These are phyloP conservation scores for Hirundo rustica DNA, from an alignment of 2,797 vertebrate genomes.

Conservation along the genomic window DNA sequence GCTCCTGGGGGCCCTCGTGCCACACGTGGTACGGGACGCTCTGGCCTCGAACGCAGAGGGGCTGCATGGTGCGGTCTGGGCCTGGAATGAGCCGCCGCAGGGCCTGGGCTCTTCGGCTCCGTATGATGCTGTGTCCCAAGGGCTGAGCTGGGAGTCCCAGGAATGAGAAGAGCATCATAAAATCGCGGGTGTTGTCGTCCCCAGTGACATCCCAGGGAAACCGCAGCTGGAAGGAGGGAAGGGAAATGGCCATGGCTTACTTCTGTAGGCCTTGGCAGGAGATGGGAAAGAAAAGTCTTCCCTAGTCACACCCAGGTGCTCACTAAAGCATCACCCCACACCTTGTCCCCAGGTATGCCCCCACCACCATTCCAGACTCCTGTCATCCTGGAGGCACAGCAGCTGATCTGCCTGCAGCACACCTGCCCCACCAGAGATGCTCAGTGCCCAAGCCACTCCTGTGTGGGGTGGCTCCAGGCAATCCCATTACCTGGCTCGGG, in stretches of 20 bases:
- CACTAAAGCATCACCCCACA: fast-evolving
- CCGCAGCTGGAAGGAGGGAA: slow-evolving; percentile 51
- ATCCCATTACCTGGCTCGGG: slow-evolving; percentile 47
- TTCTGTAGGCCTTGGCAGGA: background rate
- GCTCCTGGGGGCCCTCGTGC: background rate
- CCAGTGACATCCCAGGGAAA: background rate
- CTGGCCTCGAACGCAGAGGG: background rate
- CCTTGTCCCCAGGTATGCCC: background rate
- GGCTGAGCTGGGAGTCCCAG: background rate
- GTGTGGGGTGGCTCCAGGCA: background rate
- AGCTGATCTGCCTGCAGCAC: background rate
- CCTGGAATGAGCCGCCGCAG: background rate
- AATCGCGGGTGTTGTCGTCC: background rate
- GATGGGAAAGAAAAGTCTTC: background rate
- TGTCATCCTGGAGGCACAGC: background rate
- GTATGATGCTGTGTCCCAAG: background rate
- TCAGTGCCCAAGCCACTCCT: background rate
- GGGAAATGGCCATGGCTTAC: background rate
- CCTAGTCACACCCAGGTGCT: fast-evolving
- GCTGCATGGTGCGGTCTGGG: background rate
- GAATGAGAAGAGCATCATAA: slow-evolving; percentile 27
- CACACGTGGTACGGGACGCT: background rate
- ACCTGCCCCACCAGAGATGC: background rate
- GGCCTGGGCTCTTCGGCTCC: background rate
- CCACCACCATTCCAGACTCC: background rate